These are phyloP conservation scores for Plecturocebus donacophilus DNA, from an alignment of 2,113 vertebrate genomes.

Conservation along the genomic window DNA sequence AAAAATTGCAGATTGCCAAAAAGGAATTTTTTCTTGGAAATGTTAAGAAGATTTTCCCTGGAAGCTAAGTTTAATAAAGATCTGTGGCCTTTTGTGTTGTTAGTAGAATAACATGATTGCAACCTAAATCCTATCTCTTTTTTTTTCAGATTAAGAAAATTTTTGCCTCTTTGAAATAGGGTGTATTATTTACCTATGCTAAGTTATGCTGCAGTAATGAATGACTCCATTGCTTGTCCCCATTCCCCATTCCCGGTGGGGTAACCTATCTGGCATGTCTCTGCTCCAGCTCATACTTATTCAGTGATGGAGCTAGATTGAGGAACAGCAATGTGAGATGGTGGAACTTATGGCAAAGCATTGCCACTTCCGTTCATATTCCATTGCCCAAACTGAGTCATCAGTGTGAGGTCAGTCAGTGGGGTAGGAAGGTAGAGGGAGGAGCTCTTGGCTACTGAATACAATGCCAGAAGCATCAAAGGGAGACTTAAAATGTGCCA, in stretches of 20 bases:
- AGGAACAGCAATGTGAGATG: background rate
- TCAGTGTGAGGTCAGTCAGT: background rate
- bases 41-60: background rate
- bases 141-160: background rate
- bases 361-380: background rate
- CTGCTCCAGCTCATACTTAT: background rate
- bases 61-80: slow-evolving; percentile 27
- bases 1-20: background rate
- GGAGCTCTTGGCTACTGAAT: background rate
- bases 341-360: background rate
- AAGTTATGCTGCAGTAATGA: background rate
- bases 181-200: background rate
- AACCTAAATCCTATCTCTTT: background rate
- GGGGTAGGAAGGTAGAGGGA: background rate
- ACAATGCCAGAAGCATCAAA: background rate
- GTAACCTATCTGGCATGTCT: background rate
- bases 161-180: background rate
- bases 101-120: background rate
- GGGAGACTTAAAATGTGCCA: background rate
- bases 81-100: background rate
- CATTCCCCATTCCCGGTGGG: background rate
- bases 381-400: background rate
- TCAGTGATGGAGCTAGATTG: background rate
- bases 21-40: background rate
- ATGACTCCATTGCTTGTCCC: background rate